These are phyloP conservation scores for Genyomyrus donnyi DNA, from an alignment of 2,113 vertebrate species.

Conservation along the genomic window DNA sequence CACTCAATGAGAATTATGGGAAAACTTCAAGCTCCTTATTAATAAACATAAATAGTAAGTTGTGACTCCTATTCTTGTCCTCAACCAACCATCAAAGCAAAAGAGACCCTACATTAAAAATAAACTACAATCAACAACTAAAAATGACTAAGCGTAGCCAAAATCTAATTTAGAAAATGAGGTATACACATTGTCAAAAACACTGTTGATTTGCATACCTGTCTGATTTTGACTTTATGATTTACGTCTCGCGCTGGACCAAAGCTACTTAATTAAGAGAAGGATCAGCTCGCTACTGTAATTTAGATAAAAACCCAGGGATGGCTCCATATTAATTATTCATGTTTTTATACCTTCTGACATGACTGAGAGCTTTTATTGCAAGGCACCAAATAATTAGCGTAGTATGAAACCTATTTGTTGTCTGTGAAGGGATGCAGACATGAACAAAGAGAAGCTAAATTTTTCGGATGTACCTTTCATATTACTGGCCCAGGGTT, in stretches of 20 bases:
- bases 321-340: not conserved
- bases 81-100: not conserved
- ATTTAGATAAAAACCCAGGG: not conserved
- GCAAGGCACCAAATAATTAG: not conserved
- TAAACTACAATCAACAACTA: not conserved
- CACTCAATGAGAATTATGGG: not conserved
- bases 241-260: not conserved
- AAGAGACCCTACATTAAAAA: not conserved
- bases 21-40: not conserved
- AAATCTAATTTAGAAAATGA: not conserved
- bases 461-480: not conserved
- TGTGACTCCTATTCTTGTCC: not conserved
- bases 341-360: not conserved
- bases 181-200: not conserved
- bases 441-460: not conserved
- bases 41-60: not conserved
- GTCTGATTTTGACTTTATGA: not conserved
- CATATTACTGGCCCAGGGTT: not conserved
- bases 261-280: not conserved
- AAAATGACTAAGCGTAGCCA: not conserved
- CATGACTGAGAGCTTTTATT: not conserved
- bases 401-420: not conserved
- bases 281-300: not conserved
- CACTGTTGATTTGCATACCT: not conserved
- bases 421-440: not conserved